A percentile compares a stretch with the other conserved stretches of the same genome.
Conservation (phyloP, 2,888 invertebrate species). For the Diploptera punctata region DNA sequence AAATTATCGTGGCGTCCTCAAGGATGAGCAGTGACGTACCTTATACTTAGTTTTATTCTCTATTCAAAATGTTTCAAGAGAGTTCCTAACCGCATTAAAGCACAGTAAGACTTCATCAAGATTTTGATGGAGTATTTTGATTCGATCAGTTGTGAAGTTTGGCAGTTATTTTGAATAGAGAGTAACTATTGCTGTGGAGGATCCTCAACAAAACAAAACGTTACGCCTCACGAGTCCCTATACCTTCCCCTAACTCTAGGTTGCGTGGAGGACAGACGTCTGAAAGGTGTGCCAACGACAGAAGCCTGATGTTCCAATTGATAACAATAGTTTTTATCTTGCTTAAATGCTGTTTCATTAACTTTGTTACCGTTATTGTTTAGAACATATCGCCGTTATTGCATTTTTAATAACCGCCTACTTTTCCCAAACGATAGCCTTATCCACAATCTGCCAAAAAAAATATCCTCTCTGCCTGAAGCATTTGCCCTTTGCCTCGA, state of each 20-base stretch:
- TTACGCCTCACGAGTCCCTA: no score
- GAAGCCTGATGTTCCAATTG: background rate
- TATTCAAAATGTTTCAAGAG: no score
- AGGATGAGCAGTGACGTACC: no score
- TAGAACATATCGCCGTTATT: background rate
- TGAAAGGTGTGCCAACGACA: background rate
- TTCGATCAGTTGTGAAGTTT: no score
- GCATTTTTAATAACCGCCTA: background rate
- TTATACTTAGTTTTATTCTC: no score
- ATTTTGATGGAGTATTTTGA: no score
- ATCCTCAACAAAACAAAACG: no score
- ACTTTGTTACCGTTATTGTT: background rate
- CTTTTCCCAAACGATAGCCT: background rate
- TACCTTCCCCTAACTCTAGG: background rate
- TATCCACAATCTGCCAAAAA: background rate
- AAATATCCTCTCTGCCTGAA: background rate
- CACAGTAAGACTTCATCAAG: no score
- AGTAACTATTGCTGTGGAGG: no score
- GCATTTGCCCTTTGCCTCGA: background rate
- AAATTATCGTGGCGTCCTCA: slow-evolving; percentile 8
- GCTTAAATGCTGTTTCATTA: background rate
- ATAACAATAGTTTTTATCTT: background rate
- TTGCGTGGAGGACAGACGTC: background rate
- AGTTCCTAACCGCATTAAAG: no score
- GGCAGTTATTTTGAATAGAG: no score